Percentiles rank a stretch among this genome's conserved stretches.
Conservation (phyloP, 2,113 vertebrate genomes). For the Hippocampus barbouri region DNA sequence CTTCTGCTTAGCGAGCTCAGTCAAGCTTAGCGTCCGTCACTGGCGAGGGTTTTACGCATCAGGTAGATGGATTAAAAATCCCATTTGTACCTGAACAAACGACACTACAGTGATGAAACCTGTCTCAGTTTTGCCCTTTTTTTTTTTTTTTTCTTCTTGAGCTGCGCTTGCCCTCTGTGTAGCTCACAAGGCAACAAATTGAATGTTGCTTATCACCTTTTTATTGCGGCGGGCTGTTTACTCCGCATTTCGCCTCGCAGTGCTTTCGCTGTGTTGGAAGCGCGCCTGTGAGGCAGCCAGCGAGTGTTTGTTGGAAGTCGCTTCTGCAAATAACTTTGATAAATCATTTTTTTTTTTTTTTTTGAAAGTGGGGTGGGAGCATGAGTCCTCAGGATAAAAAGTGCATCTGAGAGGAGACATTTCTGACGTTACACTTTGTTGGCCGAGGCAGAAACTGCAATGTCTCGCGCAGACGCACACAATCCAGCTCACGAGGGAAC, state of each 20-base stretch:
- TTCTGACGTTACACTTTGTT: constrained; percentile 11
- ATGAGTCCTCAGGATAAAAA: constrained; percentile 13
- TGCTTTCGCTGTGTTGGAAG: constrained; percentile 18
- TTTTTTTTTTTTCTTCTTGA: background rate
- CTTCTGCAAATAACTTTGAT: constrained; percentile 10
- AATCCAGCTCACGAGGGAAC: constrained; percentile 34
- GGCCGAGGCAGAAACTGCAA: constrained; percentile 5
- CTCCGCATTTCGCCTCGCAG: constrained; percentile 18
- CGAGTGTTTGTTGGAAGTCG: constrained; percentile 13
- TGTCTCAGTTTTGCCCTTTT: background rate
- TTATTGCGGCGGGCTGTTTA: constrained; percentile 17
- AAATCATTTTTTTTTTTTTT: constrained; percentile 13
- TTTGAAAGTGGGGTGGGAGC: background rate
- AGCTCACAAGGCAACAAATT: background rate
- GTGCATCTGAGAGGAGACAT: constrained; percentile 12
- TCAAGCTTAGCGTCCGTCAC: background rate
- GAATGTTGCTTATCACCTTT: constrained; percentile 13
- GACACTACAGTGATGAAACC: background rate
- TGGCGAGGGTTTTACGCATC: background rate
- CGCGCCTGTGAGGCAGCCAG: constrained; percentile 16
- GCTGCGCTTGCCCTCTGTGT: background rate
- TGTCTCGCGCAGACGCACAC: background rate
- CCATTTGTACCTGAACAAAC: background rate
- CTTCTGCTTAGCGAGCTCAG: background rate
- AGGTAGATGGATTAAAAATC: background rate